Evolutionary conservation across 35 echinoderm and acorn worm species (phyloP), one percentile per base, ranked within the genome.

Genomic region (Chiridota heheva): DNA sequence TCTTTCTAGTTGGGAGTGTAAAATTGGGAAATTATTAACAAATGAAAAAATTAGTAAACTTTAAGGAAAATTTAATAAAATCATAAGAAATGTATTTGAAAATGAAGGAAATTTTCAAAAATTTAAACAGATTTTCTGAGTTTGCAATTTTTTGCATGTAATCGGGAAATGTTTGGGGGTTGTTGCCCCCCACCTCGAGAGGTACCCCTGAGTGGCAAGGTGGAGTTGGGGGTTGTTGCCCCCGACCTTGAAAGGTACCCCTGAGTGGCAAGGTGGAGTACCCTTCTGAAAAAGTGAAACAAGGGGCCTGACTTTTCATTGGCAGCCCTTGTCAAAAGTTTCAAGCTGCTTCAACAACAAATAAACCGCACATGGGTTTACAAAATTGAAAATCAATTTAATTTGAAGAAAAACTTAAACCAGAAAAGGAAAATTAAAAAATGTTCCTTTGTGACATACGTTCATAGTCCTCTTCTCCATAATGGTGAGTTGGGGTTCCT

Each of bases 381-480:
- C 25, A 34, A 17, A 36, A 73, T 20, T 48, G 26, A 49, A 1
- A 49, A 0, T 22, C n/a, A 8, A 30, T 25, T 29, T n/a, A 41
- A 32, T 30, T 30, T 1, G 44, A 5, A 22, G 20, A 46, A 56
- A 76, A 25, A 56, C 24, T 27, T 56, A 7, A 30, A 4, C 1
- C 29, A 1, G n/a, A 42, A 33, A 70, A 33, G 0, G 13, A 43
- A 40, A 10, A 62, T 0, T 33, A 49, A 15, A 15, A 25, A 5
- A 76, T 17, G 30, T 24, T 35, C 22, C 58, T 30, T 24, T n/a
- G 5, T 32, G 22, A 57, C 81, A 78, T 85, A 90, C 88, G 73
- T 42, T 90, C 47, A 72, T 90, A 90, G 62, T 90, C 88, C 24
- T 85, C 72, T 31, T 90, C 88, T 49, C 76, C 80, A 53, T 57